Evolutionary conservation across 1,140 invertebrate species (phyloP).

Genomic region (Euura lappo): DNA sequence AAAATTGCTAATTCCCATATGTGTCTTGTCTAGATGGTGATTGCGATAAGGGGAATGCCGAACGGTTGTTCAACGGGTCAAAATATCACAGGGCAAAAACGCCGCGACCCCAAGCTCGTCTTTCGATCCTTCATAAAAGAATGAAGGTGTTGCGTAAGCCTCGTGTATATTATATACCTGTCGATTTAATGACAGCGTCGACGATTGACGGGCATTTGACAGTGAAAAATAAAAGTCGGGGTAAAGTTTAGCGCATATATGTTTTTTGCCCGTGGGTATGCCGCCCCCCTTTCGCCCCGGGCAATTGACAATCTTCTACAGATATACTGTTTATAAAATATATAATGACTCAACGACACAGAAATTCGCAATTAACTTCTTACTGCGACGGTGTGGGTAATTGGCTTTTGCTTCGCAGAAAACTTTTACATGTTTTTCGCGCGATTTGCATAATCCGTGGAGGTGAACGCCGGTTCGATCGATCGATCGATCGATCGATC

Average conservation of each 20-base stretch:
- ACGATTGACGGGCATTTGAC: neutral
- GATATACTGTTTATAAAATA: neutral
- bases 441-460: neutral
- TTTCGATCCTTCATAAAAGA: neutral
- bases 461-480: neutral
- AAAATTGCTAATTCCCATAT: too few relatives aligned
- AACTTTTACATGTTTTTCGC: constrained; percentile 2
- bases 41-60: neutral
- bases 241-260: neutral
- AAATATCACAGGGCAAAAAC: neutral
- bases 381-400: neutral
- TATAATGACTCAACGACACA: neutral
- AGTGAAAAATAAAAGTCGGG: neutral
- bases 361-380: neutral
- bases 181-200: neutral
- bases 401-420: neutral
- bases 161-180: neutral
- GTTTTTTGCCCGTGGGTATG: too few relatives aligned
- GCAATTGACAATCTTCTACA: neutral
- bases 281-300: too few relatives aligned
- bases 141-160: neutral
- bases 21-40: neutral
- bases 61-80: neutral
- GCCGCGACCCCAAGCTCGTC: neutral
- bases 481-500: neutral